phyloP scores from a whole-genome alignment of 2,888 invertebrate species.

The Tiphia femorata region DNA sequence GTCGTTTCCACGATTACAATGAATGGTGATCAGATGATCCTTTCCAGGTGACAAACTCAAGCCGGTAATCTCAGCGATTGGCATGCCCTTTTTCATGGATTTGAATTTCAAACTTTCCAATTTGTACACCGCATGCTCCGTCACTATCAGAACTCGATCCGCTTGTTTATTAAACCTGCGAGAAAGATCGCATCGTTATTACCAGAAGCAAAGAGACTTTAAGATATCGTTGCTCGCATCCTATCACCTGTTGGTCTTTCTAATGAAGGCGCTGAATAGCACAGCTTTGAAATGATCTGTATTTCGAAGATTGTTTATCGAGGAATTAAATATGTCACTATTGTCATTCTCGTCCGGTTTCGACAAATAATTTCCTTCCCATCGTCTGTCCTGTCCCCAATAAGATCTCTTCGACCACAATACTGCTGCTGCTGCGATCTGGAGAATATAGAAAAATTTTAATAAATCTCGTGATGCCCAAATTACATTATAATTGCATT shows the following conservation, averaged over 20 bases:
- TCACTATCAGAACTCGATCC: constrained; percentile 89
- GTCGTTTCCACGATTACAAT: constrained; percentile 90
- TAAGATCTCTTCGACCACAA: constrained; percentile 76
- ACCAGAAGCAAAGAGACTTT: background rate
- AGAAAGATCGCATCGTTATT: background rate
- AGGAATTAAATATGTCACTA: constrained; percentile 76
- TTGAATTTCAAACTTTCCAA: constrained; percentile 89
- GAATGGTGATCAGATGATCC: constrained; percentile 90
- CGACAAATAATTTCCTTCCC: constrained; percentile 88
- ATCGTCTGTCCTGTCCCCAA: constrained; percentile 84
- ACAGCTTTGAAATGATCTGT: constrained; percentile 75
- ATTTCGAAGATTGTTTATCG: constrained; percentile 78
- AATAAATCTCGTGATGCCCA: background rate
- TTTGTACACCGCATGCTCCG: constrained; percentile 88
- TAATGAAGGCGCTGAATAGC: constrained; percentile 66
- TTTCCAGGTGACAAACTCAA: constrained; percentile 87
- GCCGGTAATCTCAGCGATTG: constrained; percentile 85
- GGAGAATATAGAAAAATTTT: constrained; percentile 7
- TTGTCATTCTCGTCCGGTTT: constrained; percentile 78
- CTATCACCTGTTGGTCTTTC: constrained; percentile 61
- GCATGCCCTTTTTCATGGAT: constrained; percentile 87
- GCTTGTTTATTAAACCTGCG: constrained; percentile 80
- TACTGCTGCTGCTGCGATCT: constrained; percentile 80
- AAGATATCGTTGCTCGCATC: background rate
- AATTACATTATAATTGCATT: background rate